These are phyloP conservation scores for Macrochelys suwanniensis DNA, from an alignment of 2,797 vertebrate genomes.

Conservation along the genomic window DNA sequence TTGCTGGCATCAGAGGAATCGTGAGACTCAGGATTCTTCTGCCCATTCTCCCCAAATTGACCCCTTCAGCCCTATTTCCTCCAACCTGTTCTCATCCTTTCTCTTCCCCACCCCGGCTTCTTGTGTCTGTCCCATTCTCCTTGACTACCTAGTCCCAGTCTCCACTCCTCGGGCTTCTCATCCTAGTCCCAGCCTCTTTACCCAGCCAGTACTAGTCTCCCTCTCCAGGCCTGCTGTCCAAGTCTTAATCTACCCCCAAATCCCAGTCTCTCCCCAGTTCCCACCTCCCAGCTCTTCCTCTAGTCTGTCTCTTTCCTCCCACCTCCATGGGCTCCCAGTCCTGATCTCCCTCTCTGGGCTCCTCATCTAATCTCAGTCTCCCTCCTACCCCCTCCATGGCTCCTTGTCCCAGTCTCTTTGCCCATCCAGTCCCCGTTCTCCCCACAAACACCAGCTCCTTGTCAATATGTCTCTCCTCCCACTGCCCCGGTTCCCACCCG, in stretches of 20 bases:
- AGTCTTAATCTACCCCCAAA: background rate
- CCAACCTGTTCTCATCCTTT: background rate
- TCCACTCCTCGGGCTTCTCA: too few relatives aligned
- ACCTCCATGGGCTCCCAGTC: background rate
- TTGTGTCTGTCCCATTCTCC: background rate
- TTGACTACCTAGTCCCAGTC: too few relatives aligned
- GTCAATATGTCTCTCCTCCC: background rate
- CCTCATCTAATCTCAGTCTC: too few relatives aligned
- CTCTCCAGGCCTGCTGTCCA: background rate
- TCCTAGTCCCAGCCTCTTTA: background rate
- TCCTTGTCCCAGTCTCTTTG: background rate
- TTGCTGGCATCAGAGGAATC: background rate
- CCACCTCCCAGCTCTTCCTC: background rate
- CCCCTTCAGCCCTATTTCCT: background rate
- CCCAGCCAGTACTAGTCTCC: background rate
- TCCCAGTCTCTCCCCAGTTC: too few relatives aligned
- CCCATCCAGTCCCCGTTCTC: background rate
- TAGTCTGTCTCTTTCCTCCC: background rate
- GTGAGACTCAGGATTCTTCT: background rate
- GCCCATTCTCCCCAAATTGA: background rate
- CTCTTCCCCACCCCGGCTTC: background rate
- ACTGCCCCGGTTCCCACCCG: background rate
- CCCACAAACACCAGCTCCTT: background rate
- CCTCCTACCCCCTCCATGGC: too few relatives aligned
- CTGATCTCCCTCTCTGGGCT: too few relatives aligned